Evolutionary conservation across 2,113 vertebrate genomes (phyloP), one percentile per base, ranked within the genome.

Genomic region (Hippolais icterina): DNA sequence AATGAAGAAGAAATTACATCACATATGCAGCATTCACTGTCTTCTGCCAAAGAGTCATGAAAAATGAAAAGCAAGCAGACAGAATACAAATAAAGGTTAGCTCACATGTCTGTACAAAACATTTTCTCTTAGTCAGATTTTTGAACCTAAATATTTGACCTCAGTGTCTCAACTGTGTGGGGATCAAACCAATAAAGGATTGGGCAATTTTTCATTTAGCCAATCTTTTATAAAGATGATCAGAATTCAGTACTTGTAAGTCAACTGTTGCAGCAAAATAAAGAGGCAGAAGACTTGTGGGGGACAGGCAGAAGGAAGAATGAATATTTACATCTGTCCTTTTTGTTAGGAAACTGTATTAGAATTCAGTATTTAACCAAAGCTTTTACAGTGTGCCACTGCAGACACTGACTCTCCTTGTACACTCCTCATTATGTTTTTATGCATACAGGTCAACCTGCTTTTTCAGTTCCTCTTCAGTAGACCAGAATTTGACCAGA

Each of bases 161-260:
- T 80, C 2, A 0, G 7, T 37, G 22, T 57, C 29, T 85, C 3
- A 2, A 0, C 17, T 69, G 3, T 8, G 6, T 46, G 46, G 3
- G 6, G 12, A 22, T 37, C 71, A 87, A 89, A 74, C 18, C 1
- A 0, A 13, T 20, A 60, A 80, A 77, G 6, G 15, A n/a, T 28
- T 42, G 16, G 28, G 21, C 37, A 89, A 21, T 11, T 18, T 61
- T 86, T 65, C 15, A 46, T 83, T 72, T 77, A 54, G 15, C 31
- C 41, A 61, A 56, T 27, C 61, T 90, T 65, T 61, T 35, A 59
- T 15, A 39, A 69, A 65, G 22, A 57, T 22, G 50, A 11, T 35
- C 52, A 60, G 22, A 49, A 89, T 65, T 64, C 57, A 74, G 46
- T 31, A 35, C 28, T 64, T 64, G 14, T 46, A 50, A 89, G 65